Evolutionary conservation across 2,113 vertebrate species (phyloP).

Genomic region (Microtus ochrogaster): DNA sequence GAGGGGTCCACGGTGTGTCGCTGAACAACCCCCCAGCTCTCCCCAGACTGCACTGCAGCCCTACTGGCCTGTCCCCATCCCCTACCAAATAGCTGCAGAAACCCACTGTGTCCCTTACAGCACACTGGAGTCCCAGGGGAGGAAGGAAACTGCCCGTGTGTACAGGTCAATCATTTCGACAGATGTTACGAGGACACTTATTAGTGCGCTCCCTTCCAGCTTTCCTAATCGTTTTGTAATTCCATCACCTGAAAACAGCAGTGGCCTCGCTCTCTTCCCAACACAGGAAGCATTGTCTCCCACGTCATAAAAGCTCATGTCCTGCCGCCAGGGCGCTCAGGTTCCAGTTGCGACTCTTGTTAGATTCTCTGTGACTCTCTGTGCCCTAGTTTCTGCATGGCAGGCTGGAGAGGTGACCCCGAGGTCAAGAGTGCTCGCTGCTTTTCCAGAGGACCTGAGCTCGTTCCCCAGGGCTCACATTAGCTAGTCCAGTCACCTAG

Average conservation of each 20-base stretch:
- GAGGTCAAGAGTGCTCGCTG: not conserved
- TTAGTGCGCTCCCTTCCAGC: not conserved
- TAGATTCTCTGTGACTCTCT: conserved; percentile 34
- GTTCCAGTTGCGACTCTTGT: not conserved
- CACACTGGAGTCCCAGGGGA: no score
- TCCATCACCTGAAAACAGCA: not conserved
- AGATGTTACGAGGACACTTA: not conserved
- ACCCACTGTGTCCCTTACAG: rapidly evolving
- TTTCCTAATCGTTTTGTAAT: not conserved
- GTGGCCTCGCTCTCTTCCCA: not conserved
- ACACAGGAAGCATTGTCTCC: not conserved
- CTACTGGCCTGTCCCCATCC: not conserved
- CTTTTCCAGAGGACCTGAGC: not conserved
- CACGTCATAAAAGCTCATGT: not conserved
- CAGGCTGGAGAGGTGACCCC: not conserved
- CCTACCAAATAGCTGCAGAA: not conserved
- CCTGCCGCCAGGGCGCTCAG: not conserved
- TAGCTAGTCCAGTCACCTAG: not conserved
- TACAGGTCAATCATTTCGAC: not conserved
- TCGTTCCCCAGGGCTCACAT: not conserved
- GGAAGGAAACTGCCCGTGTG: not conserved
- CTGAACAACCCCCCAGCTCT: not conserved
- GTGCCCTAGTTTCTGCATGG: not conserved
- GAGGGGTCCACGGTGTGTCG: rapidly evolving
- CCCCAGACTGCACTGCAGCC: rapidly evolving